Conservation (phyloP, 2,888 invertebrate genomes). For the Melangyna quadrimaculata region DNA sequence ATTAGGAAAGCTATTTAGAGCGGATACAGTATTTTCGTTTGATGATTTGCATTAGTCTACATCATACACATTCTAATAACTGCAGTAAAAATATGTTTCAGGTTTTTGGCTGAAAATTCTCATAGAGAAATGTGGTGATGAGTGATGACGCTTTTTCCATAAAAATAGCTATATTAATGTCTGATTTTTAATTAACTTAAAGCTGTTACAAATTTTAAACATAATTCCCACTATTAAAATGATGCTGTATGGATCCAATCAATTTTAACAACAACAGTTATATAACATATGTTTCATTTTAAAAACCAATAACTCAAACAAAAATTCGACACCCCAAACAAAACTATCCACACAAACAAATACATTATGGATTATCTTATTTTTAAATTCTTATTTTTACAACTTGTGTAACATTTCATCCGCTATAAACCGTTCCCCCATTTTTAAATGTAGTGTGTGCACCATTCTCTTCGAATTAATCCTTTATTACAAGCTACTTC, state of each 20-base stretch:
- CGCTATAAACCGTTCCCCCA: neutral
- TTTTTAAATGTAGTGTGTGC: neutral
- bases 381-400: neutral
- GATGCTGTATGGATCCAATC: neutral
- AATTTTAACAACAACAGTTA: neutral
- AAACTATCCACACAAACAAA: neutral
- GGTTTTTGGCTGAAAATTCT: too few species aligned
- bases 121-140: too few species aligned
- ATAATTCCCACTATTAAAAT: neutral
- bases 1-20: too few species aligned
- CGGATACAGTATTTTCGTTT: too few species aligned
- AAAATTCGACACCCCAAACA: neutral
- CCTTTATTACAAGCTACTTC: neutral
- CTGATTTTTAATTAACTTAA: neutral
- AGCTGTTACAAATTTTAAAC: neutral
- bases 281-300: neutral
- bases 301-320: neutral
- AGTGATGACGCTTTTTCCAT: too few species aligned
- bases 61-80: too few species aligned
- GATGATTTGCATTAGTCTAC: too few species aligned
- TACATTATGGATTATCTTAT: neutral
- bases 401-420: slow-evolving; percentile 35
- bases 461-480: slow-evolving; percentile 53
- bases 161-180: too few species aligned
- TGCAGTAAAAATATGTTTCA: too few species aligned